Evolutionary conservation across 2,113 vertebrate genomes (phyloP).

Genomic region (Forbesichthys agassizii): DNA sequence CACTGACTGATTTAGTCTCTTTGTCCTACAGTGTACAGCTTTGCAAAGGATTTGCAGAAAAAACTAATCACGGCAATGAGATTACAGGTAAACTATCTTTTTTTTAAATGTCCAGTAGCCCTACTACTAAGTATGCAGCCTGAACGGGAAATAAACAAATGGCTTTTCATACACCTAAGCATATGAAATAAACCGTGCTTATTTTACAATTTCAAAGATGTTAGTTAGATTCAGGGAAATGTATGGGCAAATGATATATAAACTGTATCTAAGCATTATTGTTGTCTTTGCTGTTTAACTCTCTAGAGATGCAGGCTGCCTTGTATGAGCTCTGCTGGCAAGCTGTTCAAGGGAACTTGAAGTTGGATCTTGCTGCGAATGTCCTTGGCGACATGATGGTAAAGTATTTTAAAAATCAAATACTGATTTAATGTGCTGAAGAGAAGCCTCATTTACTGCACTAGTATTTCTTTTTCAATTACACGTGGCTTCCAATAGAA

Average conservation of each 20-base stretch:
- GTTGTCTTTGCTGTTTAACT: slow-evolving; percentile 12
- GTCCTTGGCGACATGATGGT: slow-evolving; percentile 92
- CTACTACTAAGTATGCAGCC: too few species aligned
- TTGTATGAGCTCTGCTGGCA: slow-evolving; percentile 94
- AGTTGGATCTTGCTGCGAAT: slow-evolving; percentile 88
- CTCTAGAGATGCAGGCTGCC: slow-evolving; percentile 88
- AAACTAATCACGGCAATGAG: slow-evolving; percentile 82
- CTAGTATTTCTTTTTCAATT: too few species aligned
- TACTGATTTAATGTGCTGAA: not conserved
- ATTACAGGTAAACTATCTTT: slow-evolving; percentile 83
- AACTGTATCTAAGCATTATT: not conserved
- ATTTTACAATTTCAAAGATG: not conserved
- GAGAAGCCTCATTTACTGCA: too few species aligned
- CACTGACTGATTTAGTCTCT: slow-evolving; percentile 5
- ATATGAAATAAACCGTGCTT: not conserved
- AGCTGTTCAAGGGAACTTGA: slow-evolving; percentile 91
- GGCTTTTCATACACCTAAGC: not conserved
- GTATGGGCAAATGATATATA: not conserved
- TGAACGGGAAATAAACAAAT: too few species aligned
- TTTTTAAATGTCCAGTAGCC: too few species aligned
- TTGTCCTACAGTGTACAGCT: slow-evolving; percentile 84
- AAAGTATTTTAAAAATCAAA: slow-evolving; percentile 48
- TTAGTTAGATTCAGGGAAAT: not conserved
- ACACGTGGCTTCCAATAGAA: too few species aligned
- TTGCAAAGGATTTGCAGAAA: slow-evolving; percentile 89